A percentile compares a stretch with the other conserved stretches of the same genome.
Evolutionary conservation across 2,797 vertebrate genomes (phyloP).

Genomic region (Pipistrellus pipistrellus): DNA sequence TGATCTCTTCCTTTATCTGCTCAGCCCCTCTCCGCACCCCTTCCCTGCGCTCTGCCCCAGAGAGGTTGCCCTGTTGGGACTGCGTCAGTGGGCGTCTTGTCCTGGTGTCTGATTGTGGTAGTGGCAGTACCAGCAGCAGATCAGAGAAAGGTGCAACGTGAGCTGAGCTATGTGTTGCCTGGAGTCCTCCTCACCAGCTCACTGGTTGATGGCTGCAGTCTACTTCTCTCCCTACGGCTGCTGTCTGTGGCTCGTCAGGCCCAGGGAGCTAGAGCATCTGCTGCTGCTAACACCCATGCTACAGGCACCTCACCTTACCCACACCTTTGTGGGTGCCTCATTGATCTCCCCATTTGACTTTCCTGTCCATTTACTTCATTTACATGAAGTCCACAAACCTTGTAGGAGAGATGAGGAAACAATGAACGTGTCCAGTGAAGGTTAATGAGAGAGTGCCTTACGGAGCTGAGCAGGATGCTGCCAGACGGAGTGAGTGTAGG

Average conservation of each 20-base stretch:
- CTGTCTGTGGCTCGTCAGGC: background rate
- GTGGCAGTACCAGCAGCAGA: background rate
- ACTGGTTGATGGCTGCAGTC: background rate
- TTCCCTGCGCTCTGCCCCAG: background rate
- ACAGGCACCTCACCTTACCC: fast-evolving
- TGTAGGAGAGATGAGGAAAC: background rate
- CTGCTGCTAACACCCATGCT: background rate
- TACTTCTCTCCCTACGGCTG: background rate
- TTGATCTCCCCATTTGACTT: background rate
- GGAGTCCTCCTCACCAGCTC: background rate
- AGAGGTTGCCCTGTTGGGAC: background rate
- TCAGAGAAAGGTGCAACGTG: background rate
- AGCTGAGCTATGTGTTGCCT: background rate
- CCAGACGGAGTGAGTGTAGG: background rate
- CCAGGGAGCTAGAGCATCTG: background rate
- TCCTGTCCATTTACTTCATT: background rate
- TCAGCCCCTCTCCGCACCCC: too few relatives aligned
- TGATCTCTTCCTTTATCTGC: background rate
- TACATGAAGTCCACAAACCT: background rate
- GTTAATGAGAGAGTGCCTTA: background rate
- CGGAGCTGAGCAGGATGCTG: background rate
- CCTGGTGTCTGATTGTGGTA: background rate
- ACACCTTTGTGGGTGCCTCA: background rate
- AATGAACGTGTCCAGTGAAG: background rate
- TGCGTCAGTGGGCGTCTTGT: background rate